These are phyloP conservation scores for Clarias magur DNA, from an alignment of 2,113 vertebrate species.

Conservation along the genomic window DNA sequence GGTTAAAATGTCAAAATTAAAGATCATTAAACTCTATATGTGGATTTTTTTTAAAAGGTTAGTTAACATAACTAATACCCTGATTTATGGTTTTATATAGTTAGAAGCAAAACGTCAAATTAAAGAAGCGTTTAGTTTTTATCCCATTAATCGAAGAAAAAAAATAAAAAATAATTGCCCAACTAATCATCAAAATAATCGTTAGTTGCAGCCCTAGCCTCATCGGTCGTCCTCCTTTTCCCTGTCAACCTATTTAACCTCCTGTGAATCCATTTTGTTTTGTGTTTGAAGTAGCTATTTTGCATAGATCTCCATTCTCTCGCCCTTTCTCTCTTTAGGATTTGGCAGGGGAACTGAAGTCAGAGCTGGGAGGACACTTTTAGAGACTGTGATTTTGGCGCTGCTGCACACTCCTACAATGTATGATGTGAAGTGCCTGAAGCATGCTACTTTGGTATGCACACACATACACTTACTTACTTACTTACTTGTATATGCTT, in stretches of 20 bases:
- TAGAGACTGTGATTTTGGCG: slow-evolving; percentile 85
- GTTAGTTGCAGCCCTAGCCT: too few relatives aligned
- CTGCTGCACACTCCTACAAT: slow-evolving; percentile 79
- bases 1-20: too few relatives aligned
- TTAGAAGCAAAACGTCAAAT: too few relatives aligned
- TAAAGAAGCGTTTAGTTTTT: too few relatives aligned
- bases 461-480: neutral
- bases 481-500: too few relatives aligned
- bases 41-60: too few relatives aligned
- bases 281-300: neutral
- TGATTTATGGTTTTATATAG: too few relatives aligned
- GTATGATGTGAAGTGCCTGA: slow-evolving; percentile 84
- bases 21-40: too few relatives aligned
- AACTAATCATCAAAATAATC: too few relatives aligned
- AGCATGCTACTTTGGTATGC: slow-evolving; percentile 87
- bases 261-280: neutral
- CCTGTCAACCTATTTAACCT: neutral
- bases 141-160: too few relatives aligned
- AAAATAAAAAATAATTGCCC: too few relatives aligned
- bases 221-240: neutral
- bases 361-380: slow-evolving; percentile 88
- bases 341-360: slow-evolving; percentile 84
- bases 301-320: neutral
- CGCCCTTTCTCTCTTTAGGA: slow-evolving; percentile 71
- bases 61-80: too few relatives aligned